Conservation (phyloP, 2,797 vertebrate species). For the Cacajao melanocephalus region DNA sequence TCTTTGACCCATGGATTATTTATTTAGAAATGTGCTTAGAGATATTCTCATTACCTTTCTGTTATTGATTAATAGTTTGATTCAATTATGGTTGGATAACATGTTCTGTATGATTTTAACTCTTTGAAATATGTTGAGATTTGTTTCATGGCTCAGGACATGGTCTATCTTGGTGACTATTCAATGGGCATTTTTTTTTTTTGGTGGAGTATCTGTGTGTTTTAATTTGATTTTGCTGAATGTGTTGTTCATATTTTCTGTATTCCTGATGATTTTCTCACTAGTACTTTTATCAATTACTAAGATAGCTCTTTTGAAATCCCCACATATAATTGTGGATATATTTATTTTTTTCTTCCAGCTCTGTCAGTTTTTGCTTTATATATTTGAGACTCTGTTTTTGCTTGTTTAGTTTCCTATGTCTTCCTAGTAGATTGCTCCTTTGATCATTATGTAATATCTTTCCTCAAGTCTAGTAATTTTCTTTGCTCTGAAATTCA, state of each 20-base stretch:
- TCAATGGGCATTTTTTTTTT: neutral
- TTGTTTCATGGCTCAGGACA: neutral
- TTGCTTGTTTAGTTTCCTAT: neutral
- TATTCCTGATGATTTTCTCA: neutral
- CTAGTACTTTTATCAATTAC: neutral
- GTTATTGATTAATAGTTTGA: neutral
- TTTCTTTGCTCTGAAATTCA: slow-evolving; percentile 22
- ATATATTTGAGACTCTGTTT: neutral
- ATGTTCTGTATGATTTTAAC: neutral
- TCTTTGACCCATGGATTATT: neutral
- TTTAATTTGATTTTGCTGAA: neutral
- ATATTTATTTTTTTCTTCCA: neutral
- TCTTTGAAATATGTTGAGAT: neutral
- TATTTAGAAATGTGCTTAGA: neutral
- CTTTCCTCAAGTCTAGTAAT: neutral
- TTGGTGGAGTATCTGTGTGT: neutral
- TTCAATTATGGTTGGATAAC: neutral
- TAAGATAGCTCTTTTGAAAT: neutral
- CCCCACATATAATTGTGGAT: neutral
- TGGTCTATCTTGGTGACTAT: neutral
- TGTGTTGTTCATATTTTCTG: neutral
- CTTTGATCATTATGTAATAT: neutral
- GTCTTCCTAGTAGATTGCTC: neutral
- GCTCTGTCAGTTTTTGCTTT: neutral
- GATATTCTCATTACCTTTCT: neutral